These are phyloP conservation scores for Nannoperca australis DNA, from an alignment of 2,797 vertebrate genomes.

Conservation along the genomic window DNA sequence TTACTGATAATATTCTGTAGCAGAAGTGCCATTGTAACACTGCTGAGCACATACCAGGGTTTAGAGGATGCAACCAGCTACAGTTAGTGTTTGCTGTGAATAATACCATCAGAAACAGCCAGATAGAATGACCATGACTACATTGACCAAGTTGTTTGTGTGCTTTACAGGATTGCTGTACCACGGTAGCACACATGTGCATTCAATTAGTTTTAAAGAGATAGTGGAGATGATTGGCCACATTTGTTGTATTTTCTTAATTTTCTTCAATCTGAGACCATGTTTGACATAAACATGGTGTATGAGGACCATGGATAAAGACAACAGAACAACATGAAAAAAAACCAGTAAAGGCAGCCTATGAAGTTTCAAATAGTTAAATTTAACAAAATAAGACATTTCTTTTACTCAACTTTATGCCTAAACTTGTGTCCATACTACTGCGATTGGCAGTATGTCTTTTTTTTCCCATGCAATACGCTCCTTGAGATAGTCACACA, in stretches of 20 bases:
- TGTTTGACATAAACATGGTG: conserved; percentile 9
- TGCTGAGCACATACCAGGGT: background rate
- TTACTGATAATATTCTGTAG: conserved; percentile 10
- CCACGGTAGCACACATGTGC: background rate
- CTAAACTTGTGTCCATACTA: conserved; percentile 47
- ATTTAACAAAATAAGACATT: conserved; percentile 7
- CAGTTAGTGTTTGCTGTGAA: background rate
- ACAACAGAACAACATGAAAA: background rate
- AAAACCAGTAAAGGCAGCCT: background rate
- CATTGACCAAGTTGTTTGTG: background rate
- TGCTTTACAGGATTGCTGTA: background rate
- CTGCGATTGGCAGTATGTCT: conserved; percentile 35
- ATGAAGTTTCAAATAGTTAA: background rate
- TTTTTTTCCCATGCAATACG: conserved; percentile 29
- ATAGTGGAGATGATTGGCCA: background rate
- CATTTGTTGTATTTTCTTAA: background rate
- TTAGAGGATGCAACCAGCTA: background rate
- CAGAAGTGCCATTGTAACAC: background rate
- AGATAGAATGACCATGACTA: background rate
- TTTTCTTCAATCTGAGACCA: background rate
- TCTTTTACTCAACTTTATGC: conserved; percentile 48
- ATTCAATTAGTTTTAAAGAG: background rate
- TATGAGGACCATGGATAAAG: background rate
- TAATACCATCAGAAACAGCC: background rate
- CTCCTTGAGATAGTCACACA: conserved; percentile 77